Evolutionary conservation across 2,113 vertebrate species (phyloP).

Genomic region (Trematocara unimaculatum): DNA sequence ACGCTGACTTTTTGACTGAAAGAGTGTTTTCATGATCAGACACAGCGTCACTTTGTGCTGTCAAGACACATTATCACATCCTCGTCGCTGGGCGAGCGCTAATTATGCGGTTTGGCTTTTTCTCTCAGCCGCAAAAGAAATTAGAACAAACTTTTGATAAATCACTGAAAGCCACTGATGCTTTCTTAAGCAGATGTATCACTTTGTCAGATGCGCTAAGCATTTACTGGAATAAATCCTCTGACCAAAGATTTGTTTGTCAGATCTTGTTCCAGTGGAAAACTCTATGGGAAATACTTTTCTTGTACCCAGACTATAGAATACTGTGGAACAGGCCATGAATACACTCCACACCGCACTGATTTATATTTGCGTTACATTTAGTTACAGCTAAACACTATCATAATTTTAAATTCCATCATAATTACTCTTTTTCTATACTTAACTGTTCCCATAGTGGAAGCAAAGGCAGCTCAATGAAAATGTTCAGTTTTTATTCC

Average conservation of each 20-base stretch:
- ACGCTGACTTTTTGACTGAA: not conserved
- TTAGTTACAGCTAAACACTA: not conserved
- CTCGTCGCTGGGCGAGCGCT: constrained; percentile 1
- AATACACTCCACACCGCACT: not conserved
- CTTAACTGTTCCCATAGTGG: not conserved
- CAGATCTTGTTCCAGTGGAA: not conserved
- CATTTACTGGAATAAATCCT: not conserved
- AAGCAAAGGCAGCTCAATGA: not conserved
- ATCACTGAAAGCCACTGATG: constrained; percentile 4
- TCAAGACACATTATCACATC: constrained; percentile 33
- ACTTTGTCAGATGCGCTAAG: not conserved
- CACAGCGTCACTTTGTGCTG: constrained; percentile 6
- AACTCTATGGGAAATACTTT: not conserved
- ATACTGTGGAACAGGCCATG: not conserved
- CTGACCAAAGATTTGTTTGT: not conserved
- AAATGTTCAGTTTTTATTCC: not conserved
- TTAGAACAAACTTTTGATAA: constrained; percentile 26
- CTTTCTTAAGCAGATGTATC: not conserved
- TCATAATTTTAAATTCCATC: not conserved
- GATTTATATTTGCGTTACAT: constrained; percentile 2
- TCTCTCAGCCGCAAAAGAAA: constrained; percentile 15
- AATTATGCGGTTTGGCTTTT: constrained; percentile 50
- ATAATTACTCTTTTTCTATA: not conserved
- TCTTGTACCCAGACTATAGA: not conserved
- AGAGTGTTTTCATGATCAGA: not conserved